Evolutionary conservation across 23 tunicate genomes (phyloP).

Genomic region (Ciona savignyi): DNA sequence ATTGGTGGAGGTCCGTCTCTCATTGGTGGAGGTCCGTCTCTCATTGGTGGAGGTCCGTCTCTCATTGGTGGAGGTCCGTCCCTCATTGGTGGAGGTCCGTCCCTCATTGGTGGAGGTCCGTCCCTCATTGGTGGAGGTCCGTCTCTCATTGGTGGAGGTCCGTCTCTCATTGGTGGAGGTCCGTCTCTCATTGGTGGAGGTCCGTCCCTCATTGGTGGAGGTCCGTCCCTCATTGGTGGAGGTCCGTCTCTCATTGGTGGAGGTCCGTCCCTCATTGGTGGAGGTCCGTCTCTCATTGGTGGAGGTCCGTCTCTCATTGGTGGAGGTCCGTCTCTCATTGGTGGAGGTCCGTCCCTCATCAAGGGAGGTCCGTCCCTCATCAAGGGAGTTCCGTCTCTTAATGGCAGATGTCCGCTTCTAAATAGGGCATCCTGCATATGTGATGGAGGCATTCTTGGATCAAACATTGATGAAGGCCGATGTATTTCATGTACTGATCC

Average conservation of each 20-base stretch:
- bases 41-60: conserved; percentile 13
- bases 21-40: too few relatives aligned
- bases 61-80: conserved; percentile 4
- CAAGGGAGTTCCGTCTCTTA: not conserved
- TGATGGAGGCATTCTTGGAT: not conserved
- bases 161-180: conserved; percentile 26
- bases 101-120: conserved; percentile 22
- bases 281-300: not conserved
- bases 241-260: too few relatives aligned
- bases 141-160: conserved; percentile 8
- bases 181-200: conserved; percentile 8
- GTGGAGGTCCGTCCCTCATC: not conserved
- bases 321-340: not conserved
- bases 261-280: too few relatives aligned
- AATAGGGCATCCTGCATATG: not conserved
- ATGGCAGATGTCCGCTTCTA: not conserved
- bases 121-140: conserved; percentile 19
- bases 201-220: conserved; percentile 1
- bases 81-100: conserved; percentile 22
- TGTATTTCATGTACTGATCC: not conserved
- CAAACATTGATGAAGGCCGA: not conserved
- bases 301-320: not conserved
- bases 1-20: conserved; percentile 8
- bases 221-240: not conserved
- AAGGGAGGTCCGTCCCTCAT: not conserved